Percentiles rank a stretch among this genome's conserved stretches.
Evolutionary conservation across 2,888 invertebrate genomes (phyloP).

Genomic region (Clostera curtula): DNA sequence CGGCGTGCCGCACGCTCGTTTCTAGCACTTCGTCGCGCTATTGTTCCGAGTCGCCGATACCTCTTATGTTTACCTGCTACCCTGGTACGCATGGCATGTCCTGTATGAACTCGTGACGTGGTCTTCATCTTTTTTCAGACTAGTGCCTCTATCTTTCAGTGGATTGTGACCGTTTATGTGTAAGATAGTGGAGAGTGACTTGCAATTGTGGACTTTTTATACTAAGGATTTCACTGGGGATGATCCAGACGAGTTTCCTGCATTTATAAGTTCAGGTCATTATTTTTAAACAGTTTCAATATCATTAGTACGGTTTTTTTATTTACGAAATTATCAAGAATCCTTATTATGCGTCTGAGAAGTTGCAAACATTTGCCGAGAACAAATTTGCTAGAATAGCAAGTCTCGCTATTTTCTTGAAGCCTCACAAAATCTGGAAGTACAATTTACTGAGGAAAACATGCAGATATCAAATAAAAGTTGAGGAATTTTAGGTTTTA

Average conservation of each 20-base stretch:
- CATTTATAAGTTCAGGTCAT: slow-evolving; percentile 42
- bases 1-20: slow-evolving; percentile 65
- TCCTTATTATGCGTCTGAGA: neutral
- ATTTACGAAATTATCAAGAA: too few relatives aligned
- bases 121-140: slow-evolving; percentile 42
- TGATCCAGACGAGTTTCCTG: slow-evolving; percentile 30
- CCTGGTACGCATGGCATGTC: slow-evolving; percentile 47
- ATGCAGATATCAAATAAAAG: slow-evolving; percentile 1
- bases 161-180: slow-evolving; percentile 62
- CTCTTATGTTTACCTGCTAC: slow-evolving; percentile 52
- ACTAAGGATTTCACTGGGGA: slow-evolving; percentile 47
- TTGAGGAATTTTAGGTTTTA: too few relatives aligned
- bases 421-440: slow-evolving; percentile 6
- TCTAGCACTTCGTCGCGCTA: slow-evolving; percentile 33
- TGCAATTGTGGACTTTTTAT: slow-evolving; percentile 46
- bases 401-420: slow-evolving; percentile 1
- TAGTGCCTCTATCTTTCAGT: slow-evolving; percentile 35
- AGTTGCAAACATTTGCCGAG: neutral
- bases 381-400: neutral
- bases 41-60: slow-evolving; percentile 41
- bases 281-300: slow-evolving; percentile 9
- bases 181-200: slow-evolving; percentile 55
- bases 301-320: neutral
- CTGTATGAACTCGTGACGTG: slow-evolving; percentile 54
- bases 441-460: slow-evolving; percentile 8